phyloP scores from a whole-genome alignment of 2,888 invertebrate genomes.

The Aleiodes alternator region DNA sequence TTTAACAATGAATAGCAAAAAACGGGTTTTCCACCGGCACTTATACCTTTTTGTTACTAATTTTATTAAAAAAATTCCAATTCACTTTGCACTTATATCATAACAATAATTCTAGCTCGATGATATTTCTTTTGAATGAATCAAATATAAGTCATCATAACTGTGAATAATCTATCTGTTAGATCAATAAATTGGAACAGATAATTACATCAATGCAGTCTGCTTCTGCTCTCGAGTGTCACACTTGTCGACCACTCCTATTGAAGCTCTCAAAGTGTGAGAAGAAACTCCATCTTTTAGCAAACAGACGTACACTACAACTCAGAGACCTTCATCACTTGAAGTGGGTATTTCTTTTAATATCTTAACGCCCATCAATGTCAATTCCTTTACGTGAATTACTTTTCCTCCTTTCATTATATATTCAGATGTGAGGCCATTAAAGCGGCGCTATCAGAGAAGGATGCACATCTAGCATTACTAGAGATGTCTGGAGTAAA shows the following conservation, averaged over 20 bases:
- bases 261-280: constrained; percentile 82
- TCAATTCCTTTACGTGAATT: background rate
- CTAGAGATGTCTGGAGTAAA: constrained; percentile 85
- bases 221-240: constrained; percentile 82
- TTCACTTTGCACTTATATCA: no score
- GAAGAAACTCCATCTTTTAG: constrained; percentile 78
- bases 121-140: no score
- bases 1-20: no score
- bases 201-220: constrained; percentile 83
- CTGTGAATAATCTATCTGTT: constrained; percentile 57
- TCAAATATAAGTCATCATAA: background rate
- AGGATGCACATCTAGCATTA: constrained; percentile 90
- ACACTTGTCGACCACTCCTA: constrained; percentile 81
- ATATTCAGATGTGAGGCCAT: constrained; percentile 86
- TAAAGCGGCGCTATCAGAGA: constrained; percentile 89
- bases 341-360: constrained; percentile 80
- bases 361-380: no score
- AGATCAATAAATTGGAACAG: constrained; percentile 85
- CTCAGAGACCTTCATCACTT: constrained; percentile 86
- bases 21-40: no score
- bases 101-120: no score
- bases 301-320: constrained; percentile 81
- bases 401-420: background rate
- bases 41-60: no score
- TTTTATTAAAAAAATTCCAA: no score